Evolutionary conservation across 2,113 vertebrate species (phyloP).

Genomic region (Heterotis niloticus): DNA sequence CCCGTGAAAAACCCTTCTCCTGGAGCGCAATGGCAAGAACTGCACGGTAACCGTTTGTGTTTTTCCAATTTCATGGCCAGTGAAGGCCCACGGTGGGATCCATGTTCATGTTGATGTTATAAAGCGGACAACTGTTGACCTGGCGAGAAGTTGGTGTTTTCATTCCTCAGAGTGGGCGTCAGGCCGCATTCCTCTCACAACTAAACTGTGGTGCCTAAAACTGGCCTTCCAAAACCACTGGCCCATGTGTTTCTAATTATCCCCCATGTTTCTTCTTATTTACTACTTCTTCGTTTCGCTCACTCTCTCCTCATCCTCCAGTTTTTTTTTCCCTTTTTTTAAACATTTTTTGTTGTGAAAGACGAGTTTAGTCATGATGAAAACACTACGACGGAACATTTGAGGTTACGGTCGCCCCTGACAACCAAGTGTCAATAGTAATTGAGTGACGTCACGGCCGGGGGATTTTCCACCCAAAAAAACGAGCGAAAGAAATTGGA

Average conservation of each 20-base stretch:
- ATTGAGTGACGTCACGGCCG: slow-evolving; percentile 31
- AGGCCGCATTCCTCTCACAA: slow-evolving; percentile 31
- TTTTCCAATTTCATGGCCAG: background rate
- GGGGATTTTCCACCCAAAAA: slow-evolving; percentile 33
- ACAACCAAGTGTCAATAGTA: slow-evolving; percentile 37
- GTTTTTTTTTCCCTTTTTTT: slow-evolving; percentile 1
- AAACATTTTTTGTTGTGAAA: slow-evolving; percentile 17
- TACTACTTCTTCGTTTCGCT: slow-evolving; percentile 22
- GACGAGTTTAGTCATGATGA: slow-evolving; percentile 30
- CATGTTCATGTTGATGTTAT: background rate
- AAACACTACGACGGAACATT: slow-evolving; percentile 29
- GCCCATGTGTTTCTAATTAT: slow-evolving; percentile 37
- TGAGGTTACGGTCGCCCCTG: slow-evolving; percentile 35
- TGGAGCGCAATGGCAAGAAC: background rate
- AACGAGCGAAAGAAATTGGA: slow-evolving; percentile 22
- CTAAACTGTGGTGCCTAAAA: slow-evolving; percentile 27
- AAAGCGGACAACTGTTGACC: background rate
- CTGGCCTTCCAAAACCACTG: slow-evolving; percentile 34
- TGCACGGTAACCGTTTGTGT: background rate
- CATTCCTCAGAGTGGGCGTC: slow-evolving; percentile 29
- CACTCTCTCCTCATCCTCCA: background rate
- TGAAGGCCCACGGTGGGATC: background rate
- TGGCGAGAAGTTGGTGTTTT: slow-evolving; percentile 31
- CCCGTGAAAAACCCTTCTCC: background rate
- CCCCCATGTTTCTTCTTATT: slow-evolving; percentile 29